These are phyloP conservation scores for Ptychobarbus kaznakovi DNA, from an alignment of 2,797 vertebrate genomes.

Conservation along the genomic window DNA sequence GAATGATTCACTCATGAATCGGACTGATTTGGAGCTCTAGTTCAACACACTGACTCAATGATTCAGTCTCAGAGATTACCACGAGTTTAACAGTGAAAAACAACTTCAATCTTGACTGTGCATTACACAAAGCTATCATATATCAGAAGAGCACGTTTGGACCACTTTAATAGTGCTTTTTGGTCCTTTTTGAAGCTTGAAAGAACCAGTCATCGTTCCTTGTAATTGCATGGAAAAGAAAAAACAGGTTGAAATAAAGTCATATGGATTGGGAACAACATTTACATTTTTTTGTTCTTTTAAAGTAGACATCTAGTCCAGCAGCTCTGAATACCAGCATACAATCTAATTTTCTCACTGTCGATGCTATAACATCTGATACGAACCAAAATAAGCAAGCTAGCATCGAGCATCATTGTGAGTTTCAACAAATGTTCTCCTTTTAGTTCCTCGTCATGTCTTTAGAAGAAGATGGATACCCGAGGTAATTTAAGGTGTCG, in stretches of 20 bases:
- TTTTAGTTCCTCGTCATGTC: constrained; percentile 1
- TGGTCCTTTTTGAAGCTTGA: not conserved
- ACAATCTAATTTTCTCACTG: not conserved
- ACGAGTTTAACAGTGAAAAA: not conserved
- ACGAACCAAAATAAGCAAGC: not conserved
- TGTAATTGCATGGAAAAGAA: constrained; percentile 1
- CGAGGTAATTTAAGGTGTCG: not conserved
- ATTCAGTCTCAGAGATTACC: not conserved
- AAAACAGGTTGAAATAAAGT: not conserved
- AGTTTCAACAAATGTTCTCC: not conserved
- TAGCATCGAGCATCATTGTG: not conserved
- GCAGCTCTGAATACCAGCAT: not conserved
- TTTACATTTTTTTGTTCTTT: not conserved
- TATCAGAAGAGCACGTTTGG: not conserved
- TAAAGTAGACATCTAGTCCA: not conserved
- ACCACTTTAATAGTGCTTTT: not conserved
- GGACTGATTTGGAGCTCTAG: not conserved
- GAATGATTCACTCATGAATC: not conserved
- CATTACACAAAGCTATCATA: not conserved
- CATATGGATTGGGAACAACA: not conserved
- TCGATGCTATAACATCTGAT: not conserved
- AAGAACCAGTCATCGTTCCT: not conserved
- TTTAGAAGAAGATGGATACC: not conserved
- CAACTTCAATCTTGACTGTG: not conserved
- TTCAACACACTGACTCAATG: not conserved